Evolutionary conservation across 2,888 invertebrate species (phyloP), one percentile per base, ranked within the genome.

Genomic region (Cosmia pyralina): DNA sequence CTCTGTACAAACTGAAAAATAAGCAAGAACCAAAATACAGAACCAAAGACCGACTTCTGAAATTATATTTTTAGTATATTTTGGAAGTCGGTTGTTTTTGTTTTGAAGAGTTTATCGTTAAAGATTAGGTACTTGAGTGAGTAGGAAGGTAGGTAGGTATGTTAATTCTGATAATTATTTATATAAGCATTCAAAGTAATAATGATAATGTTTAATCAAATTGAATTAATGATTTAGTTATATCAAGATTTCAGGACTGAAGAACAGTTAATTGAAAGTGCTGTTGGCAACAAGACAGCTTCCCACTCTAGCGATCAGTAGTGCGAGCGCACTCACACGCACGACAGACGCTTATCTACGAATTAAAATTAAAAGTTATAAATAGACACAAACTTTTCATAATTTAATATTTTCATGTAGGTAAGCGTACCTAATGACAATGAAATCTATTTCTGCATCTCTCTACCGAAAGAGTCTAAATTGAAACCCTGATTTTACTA

Each of bases 281-380:
- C 66, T 84, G 78, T 83, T 85, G 67, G 84, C 73, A 85, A 85
- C 85, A 81, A 76, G 60, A 75, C 52, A 28, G 44, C 73, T 74
- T 64, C 59, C 75, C 69, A 82, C 69, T 53, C 19, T 60, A 58
- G 58, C 66, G 69, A 81, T 78, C 70, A 75, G 76, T 76, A 82
- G 85, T 79, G 71, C 72, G 65, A 70, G 55, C 69, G 66, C 48
- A 60, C 76, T 71, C 58, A 60, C 34, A 63, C 50, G 52, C 64
- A 28, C 41, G 19, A 38, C 38, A 53, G 17, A 52, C 34, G 22
- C 28, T 48, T 22, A 64, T 60, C 59, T 50, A 79, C 11, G 6
- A 55, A 62, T 55, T 60, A 44, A 38, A 70, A 60, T 77, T 41
- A 41, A 70, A 62, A 41, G 8, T 34, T 28, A 22, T 46, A 48